Base-by-base conservation (phyloP, 2,888 invertebrate species). In the Psylliodes chrysocephalus region DNA sequence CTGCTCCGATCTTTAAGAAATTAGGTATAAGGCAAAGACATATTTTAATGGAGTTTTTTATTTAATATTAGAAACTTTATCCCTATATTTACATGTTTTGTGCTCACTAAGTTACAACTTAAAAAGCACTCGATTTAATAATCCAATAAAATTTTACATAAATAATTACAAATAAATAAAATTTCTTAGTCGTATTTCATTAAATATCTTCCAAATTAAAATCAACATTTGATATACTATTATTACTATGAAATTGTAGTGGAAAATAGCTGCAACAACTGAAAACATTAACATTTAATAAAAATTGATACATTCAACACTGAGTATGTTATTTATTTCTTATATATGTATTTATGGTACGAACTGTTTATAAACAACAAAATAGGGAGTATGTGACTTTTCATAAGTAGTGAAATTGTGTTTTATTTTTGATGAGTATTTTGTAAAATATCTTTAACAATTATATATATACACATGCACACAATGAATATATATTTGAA, bases 81-180 rank as follows among this genome's bases (percentile, higher is more conserved):
- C 75, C 72, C 69, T 74, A 75, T 77, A 77, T 77, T 71, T 77
- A 77, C 77, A 77, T 70, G 69, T 69, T 71, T 71, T 71, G 77
- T 77, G 77, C 77, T 75, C 71, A 69, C 77, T 76, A 76, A 77
- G 71, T 75, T 69, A 73, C 67, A 75, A 75, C 76, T 75, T 72
- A 72, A 75, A 68, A 74, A 71, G 73, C 75, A 75, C 75, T 74
- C 75, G 69, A 67, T 67, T 70, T 56, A 69, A 64, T 66, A 73
- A 73, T 69, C 66, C 65, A 74, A 70, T 71, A 68, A 68, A 73
- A 71, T 64, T 73, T 73, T 71, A 69, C 68, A 69, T 46, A 59
- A 66, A 67, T 74, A 73, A 72, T 60, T 73, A 74, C 74, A 74
- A 74, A 74, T 74, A 74, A 74, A 74, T 73, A 73, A 71, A 68